phyloP scores from a whole-genome alignment of 1,140 invertebrate species.

The Drosophila sucinea region DNA sequence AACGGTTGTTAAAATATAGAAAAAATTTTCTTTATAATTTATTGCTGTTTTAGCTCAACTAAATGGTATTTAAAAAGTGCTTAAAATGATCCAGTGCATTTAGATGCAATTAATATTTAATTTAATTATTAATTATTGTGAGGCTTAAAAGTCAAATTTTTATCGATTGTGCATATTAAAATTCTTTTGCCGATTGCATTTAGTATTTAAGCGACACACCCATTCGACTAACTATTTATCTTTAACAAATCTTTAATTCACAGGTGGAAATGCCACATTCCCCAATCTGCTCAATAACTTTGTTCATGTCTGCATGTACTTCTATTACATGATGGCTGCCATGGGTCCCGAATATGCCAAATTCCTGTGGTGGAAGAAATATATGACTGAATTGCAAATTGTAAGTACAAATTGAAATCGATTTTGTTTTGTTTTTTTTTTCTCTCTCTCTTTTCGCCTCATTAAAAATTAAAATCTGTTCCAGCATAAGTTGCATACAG shows the following conservation, averaged over 20 bases:
- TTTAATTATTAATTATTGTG: too few relatives aligned
- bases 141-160: too few relatives aligned
- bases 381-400: constrained; percentile 95
- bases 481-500: constrained; percentile 42
- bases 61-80: too few relatives aligned
- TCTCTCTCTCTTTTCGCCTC: neutral
- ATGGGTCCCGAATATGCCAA: constrained; percentile 96
- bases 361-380: constrained; percentile 98
- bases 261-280: constrained; percentile 95
- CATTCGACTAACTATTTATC: neutral
- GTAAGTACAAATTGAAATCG: constrained; percentile 85
- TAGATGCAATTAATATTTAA: too few relatives aligned
- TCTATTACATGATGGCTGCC: constrained; percentile 95
- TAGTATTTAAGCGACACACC: neutral
- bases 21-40: too few relatives aligned
- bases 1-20: too few relatives aligned
- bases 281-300: constrained; percentile 96
- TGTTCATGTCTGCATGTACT: constrained; percentile 97
- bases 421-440: neutral
- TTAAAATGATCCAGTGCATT: too few relatives aligned
- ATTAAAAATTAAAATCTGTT: constrained; percentile 61
- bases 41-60: too few relatives aligned
- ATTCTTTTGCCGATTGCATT: too few relatives aligned
- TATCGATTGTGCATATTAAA: too few relatives aligned
- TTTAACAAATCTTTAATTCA: neutral